phyloP scores from a whole-genome alignment of 2,888 invertebrate species.

The Pyrocoelia pectoralis region DNA sequence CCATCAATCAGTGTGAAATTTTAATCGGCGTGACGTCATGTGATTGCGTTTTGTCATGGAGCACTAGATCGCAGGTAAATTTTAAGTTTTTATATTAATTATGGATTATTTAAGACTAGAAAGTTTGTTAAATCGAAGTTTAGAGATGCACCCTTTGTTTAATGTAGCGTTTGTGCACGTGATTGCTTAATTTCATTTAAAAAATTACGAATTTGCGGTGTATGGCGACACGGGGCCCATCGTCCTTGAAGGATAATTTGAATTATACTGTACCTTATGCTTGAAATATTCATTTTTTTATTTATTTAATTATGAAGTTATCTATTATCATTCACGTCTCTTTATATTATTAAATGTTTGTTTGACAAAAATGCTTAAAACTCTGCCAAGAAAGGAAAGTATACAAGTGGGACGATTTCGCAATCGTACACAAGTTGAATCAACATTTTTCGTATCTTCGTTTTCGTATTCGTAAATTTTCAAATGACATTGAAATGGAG shows the following conservation, averaged over 20 bases:
- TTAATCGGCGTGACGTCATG: constrained; percentile 58
- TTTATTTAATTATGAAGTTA: constrained; percentile 10
- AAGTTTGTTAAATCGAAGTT: not conserved
- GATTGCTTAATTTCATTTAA: constrained; percentile 30
- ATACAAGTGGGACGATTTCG: constrained; percentile 53
- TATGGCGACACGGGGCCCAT: constrained; percentile 22
- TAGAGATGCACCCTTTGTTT: not conserved
- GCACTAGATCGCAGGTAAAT: constrained; percentile 55
- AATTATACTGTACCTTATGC: constrained; percentile 27
- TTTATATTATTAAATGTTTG: constrained; percentile 23
- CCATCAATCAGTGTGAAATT: constrained; percentile 50
- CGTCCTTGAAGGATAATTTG: constrained; percentile 36
- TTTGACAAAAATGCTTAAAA: constrained; percentile 41
- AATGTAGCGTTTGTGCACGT: not conserved
- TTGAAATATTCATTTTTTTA: constrained; percentile 11
- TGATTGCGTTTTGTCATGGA: constrained; percentile 58
- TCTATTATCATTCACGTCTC: constrained; percentile 37
- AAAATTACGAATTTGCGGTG: constrained; percentile 16
- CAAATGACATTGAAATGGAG: constrained; percentile 52
- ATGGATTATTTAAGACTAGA: constrained; percentile 10
- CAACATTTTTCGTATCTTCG: constrained; percentile 36
- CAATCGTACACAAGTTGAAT: constrained; percentile 49
- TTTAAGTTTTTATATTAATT: constrained; percentile 44
- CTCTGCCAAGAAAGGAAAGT: constrained; percentile 46
- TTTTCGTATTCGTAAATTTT: constrained; percentile 34